These are phyloP conservation scores for Steinernema khuongi DNA, from an alignment of 1,140 invertebrate species.

Conservation along the genomic window DNA sequence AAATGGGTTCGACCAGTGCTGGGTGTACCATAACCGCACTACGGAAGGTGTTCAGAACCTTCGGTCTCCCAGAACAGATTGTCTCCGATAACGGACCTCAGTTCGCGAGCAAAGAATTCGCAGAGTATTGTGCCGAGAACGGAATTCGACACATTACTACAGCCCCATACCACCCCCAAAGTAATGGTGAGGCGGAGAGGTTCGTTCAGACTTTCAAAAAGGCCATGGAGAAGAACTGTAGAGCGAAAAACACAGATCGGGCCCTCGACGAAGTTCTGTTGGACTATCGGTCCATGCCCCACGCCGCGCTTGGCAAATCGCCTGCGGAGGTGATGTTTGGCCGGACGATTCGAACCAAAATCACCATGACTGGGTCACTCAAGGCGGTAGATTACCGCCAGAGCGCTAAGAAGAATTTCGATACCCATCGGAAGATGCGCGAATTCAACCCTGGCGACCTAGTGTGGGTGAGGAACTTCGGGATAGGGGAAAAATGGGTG, in stretches of 20 bases:
- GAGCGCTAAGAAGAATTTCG: too few relatives aligned
- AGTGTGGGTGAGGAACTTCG: too few relatives aligned
- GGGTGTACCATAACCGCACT: conserved; percentile 17
- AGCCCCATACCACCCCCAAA: conserved; percentile 51
- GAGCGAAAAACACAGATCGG: background rate
- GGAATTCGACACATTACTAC: conserved; percentile 42
- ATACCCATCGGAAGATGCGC: too few relatives aligned
- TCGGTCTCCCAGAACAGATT: conserved; percentile 46
- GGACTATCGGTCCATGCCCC: conserved; percentile 7
- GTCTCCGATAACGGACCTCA: conserved; percentile 59
- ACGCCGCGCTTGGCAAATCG: background rate
- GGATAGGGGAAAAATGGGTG: too few relatives aligned
- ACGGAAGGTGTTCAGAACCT: conserved; percentile 31
- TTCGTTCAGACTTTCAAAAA: conserved; percentile 52
- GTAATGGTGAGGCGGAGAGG: conserved; percentile 54
- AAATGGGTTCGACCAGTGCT: conserved; percentile 23
- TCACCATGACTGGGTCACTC: background rate
- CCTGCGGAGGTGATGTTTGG: background rate
- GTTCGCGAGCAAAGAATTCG: conserved; percentile 55
- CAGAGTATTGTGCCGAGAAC: conserved; percentile 37
- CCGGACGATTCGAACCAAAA: background rate
- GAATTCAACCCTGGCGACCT: too few relatives aligned
- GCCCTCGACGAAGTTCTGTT: conserved; percentile 25
- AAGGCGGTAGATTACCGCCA: background rate
- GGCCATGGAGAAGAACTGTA: conserved; percentile 10